Evolutionary conservation across 1,140 invertebrate genomes (phyloP), one percentile per base, ranked within the genome.

Genomic region (Rhopalosiphum padi): DNA sequence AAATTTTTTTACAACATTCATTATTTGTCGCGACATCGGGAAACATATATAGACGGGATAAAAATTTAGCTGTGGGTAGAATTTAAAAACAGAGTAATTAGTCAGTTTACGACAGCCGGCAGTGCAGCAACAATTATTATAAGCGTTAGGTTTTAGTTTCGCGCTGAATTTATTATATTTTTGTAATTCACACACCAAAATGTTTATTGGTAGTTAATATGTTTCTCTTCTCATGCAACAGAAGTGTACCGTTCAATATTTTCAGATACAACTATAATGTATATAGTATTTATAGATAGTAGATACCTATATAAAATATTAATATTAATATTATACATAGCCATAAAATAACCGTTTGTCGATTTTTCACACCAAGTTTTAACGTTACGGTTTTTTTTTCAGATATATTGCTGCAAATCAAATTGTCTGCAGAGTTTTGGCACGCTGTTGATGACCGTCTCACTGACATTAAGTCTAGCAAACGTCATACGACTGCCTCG

Each of bases 401-500:
- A 93, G 94, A 83, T 94, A 51, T 90, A 93, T 93, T 94, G 90
- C 91, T 94, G 83, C 46, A 91, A 93, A 55, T 94, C 93, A 77
- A 94, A 94, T 90, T 94, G 94, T 94, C 68, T 94, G 87, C 94
- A 94, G 22, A 94, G 94, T 83, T 94, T 95, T 30, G 94, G 94
- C 41, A 94, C 94, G n/a, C 87, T 94, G 8, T 91, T 95, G 90
- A 94, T 94, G 43, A 96, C 96, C 2, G 94, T 96, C 41, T 96
- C 96, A 0, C 94, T 96, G 48, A 95, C 96, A 8, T 94, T 95
- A 83, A 95, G 96, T 93, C 95, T 96, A 48, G 96, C 96, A 48
- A 96, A 96, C 94, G 95, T 95, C 11, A 96, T 96, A 95, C 95
- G 96, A 22, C 95, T 96, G 23, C 96, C 96, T 2, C 95, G 96